These are phyloP conservation scores for Atta texana DNA, from an alignment of 1,140 invertebrate species.

Conservation along the genomic window DNA sequence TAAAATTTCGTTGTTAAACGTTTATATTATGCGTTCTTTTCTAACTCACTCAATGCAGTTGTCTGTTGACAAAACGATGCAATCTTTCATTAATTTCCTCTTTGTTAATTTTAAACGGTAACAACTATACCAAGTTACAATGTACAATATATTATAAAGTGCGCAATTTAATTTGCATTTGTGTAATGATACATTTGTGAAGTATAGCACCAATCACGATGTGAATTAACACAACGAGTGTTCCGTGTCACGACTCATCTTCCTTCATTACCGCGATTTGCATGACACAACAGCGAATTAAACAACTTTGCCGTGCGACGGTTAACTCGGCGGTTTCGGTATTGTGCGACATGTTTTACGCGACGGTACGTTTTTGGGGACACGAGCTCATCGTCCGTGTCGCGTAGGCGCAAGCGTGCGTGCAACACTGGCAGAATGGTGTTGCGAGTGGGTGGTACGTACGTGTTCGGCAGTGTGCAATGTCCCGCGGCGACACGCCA, in stretches of 20 bases:
- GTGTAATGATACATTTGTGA: background rate
- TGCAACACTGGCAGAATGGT: conserved; percentile 10
- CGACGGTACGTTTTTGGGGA: conserved; percentile 37
- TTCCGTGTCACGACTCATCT: conserved; percentile 7
- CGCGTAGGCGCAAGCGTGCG: conserved; percentile 45
- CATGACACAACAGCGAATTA: conserved; percentile 65
- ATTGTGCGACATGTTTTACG: conserved; percentile 26
- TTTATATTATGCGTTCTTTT: background rate
- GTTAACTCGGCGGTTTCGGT: conserved; percentile 28
- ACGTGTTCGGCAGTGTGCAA: conserved; percentile 68
- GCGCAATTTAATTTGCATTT: background rate
- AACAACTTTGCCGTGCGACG: background rate
- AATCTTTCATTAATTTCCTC: background rate
- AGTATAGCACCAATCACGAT: background rate
- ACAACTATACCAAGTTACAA: background rate
- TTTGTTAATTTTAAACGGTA: background rate
- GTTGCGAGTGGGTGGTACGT: conserved; percentile 57
- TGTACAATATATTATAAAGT: background rate
- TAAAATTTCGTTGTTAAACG: background rate
- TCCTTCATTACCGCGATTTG: conserved; percentile 61
- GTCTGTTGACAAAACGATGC: background rate
- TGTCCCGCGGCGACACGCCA: conserved; percentile 72
- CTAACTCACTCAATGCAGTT: background rate
- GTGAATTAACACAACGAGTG: conserved; percentile 9
- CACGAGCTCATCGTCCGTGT: background rate